Evolutionary conservation across 2,888 invertebrate genomes (phyloP), one percentile per base, ranked within the genome.

Genomic region (Leucoptera coffeella): DNA sequence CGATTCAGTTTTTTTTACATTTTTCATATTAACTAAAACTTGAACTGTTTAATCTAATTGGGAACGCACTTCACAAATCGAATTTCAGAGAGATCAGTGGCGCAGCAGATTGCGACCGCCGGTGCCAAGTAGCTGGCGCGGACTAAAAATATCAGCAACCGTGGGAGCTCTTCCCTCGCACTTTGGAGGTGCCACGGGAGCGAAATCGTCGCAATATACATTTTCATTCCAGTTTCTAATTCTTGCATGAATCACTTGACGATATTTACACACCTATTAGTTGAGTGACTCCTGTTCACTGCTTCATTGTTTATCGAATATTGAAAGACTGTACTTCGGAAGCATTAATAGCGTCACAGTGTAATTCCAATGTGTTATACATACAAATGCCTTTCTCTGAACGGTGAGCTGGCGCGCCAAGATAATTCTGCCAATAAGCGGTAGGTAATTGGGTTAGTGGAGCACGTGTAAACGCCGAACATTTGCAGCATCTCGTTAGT

Each of bases 81-180:
- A 60, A 62, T 61, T 62, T 65, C 50, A 61, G 55, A 62, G 60
- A 62, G 64, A 64, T 64, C 59, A 62, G 52, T 64, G 56, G 64
- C 65, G 55, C 65, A 58, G 50, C 46, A 44, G 60, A 57, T 61
- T 57, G 57, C 67, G 71, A 62, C 62, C 71, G 64, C 57, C 71
- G 62, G 69, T 75, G 76, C 76, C 76, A 75, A 77, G 74, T 75
- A 74, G 74, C 75, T 74, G 73, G 69, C 69, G 67, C 55, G 59
- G 61, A 76, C 77, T 78, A 78, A 77, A 78, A 77, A 78, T 78
- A 78, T 61, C 72, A 55, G 62, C 60, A 64, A 69, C 67, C 69
- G 69, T 69, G 69, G 69, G 69, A 67, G 69, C 69, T 64, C 69
- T 69, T 67, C 67, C 69, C 69, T 67, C 67, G 67, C 61, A 67